Percentiles rank a stretch among this genome's conserved stretches.
These are phyloP conservation scores for Caloenas nicobarica DNA, from an alignment of 2,113 vertebrate species.

Conservation along the genomic window DNA sequence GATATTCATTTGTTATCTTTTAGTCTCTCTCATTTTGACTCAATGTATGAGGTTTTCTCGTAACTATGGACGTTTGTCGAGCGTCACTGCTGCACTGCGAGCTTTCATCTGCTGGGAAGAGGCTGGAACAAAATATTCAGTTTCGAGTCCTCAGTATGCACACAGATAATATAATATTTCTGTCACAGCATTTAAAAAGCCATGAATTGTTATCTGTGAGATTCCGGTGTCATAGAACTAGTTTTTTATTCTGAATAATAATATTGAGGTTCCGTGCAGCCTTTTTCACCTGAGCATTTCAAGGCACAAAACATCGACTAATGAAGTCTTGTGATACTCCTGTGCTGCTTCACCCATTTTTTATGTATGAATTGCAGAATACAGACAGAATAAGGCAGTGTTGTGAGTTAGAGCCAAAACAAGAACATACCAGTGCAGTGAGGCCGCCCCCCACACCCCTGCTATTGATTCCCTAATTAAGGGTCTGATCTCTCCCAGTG, in stretches of 20 bases:
- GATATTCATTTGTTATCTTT: background rate
- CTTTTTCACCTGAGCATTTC: background rate
- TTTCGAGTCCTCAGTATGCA: background rate
- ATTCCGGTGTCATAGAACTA: background rate
- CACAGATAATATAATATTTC: background rate
- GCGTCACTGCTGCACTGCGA: background rate
- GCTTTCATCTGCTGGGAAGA: background rate
- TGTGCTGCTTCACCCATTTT: background rate
- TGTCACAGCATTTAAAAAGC: background rate
- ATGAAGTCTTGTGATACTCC: background rate
- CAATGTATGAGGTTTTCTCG: background rate
- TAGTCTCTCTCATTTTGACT: background rate
- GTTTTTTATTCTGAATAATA: background rate
- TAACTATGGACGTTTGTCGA: background rate
- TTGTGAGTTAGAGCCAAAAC: background rate
- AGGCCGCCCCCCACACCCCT: background rate
- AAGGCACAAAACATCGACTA: background rate
- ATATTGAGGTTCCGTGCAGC: background rate
- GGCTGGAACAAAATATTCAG: background rate
- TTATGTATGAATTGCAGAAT: background rate
- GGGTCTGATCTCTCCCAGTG: background rate
- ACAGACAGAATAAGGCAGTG: background rate
- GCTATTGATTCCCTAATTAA: background rate
- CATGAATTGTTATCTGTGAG: background rate
- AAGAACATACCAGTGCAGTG: background rate